Base-by-base conservation (phyloP, 2,888 invertebrate genomes). In the Amorpha juglandis region DNA sequence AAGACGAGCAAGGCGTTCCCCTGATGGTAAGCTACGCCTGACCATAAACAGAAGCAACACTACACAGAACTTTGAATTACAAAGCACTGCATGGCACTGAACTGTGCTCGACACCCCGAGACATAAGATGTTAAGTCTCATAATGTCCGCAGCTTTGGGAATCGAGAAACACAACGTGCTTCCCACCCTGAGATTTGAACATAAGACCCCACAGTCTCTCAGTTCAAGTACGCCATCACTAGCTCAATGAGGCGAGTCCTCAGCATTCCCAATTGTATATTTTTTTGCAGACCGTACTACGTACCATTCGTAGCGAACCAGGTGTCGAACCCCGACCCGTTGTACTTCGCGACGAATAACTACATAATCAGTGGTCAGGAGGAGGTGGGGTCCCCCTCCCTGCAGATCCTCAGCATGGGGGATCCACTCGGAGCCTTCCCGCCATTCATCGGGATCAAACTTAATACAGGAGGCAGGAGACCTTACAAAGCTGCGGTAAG, bases 311-410 rank as follows among this genome's bases (percentile, higher is more conserved):
- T 96, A 69, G 93, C 94, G 1, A 94, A 95, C 42, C 94, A 96
- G 73, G 90, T 96, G 0, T 92, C 94, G 0, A 92, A 94, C 73
- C 94, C 95, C 0, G 93, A 94, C 8, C 91, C 92, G 0, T 90
- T 94, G 6, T 94, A 94, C 74, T 95, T 96, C 94, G 94, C 95
- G 0, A 96, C 96, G 0, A 96, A 96, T 38, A 96, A 96, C 83
- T 96, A 96, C 78, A 93, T 96, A 66, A 94, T 96, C 72, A 96
- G 96, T 69, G 94, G 95, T n/a, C 95, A 96, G 12, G 81, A 81
- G 74, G 94, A 94, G 0, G 94, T 94, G 47, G 85, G 84, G 0
- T 80, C 83, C 0, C 81, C 88, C 0, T 85, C 86, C 0, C 77
- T 89, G 7, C 89, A 92, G 69, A 89, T 95, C 33, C 88, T 96